Conservation (phyloP, 2,113 vertebrate genomes). For the Gobio gobio region DNA sequence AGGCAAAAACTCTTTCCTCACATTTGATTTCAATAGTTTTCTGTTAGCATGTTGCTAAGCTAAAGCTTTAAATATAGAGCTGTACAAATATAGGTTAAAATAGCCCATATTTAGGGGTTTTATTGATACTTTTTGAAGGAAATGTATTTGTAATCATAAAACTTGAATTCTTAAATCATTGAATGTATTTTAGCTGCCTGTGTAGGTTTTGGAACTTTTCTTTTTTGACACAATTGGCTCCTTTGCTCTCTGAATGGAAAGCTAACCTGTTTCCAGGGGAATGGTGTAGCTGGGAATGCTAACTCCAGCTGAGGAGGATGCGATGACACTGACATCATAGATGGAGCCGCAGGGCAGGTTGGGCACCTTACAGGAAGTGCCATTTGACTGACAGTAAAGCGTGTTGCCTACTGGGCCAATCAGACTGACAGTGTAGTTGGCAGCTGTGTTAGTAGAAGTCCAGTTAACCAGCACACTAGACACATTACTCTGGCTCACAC, state of each 20-base stretch:
- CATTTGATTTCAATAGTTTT: background rate
- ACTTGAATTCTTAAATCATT: background rate
- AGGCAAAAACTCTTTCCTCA: no score
- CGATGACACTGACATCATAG: conserved; percentile 80
- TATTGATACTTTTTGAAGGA: background rate
- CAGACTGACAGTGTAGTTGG: conserved; percentile 76
- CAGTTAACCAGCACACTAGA: conserved; percentile 77
- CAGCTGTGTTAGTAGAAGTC: conserved; percentile 74
- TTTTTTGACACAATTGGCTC: background rate
- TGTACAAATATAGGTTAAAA: background rate
- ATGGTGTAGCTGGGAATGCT: conserved; percentile 88
- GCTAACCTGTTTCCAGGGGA: conserved; percentile 83
- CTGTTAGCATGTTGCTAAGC: background rate
- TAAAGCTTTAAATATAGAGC: background rate
- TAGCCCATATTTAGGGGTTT: background rate
- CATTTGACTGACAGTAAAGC: conserved; percentile 73
- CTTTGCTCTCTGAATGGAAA: background rate
- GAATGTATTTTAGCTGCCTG: background rate
- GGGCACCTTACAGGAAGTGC: conserved; percentile 75
- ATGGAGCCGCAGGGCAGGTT: conserved; percentile 84
- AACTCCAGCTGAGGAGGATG: conserved; percentile 74
- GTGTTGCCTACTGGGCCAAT: conserved; percentile 51
- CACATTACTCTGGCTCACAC: conserved; percentile 69
- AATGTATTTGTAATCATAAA: background rate
- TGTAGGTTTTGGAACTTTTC: background rate